These are phyloP conservation scores for Trissolcus basalis DNA, from an alignment of 1,140 invertebrate species.

Conservation along the genomic window DNA sequence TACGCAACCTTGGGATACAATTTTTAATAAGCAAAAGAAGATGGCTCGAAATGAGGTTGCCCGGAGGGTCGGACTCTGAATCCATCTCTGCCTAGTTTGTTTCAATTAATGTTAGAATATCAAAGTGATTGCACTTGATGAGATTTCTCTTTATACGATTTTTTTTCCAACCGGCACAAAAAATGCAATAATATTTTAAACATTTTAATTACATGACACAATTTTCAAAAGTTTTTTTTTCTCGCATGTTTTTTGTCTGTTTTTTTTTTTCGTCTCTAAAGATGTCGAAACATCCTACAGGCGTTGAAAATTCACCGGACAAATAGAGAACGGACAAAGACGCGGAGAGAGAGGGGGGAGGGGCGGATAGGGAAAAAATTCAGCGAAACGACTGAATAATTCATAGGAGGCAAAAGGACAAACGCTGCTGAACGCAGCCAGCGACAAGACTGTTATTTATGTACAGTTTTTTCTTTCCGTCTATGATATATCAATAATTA, in stretches of 20 bases:
- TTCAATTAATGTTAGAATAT: conserved; percentile 16
- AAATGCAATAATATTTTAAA: too few species aligned
- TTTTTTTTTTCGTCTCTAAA: conserved; percentile 5
- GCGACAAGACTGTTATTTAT: conserved; percentile 10
- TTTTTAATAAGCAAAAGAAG: conserved; percentile 17
- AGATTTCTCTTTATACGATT: background rate
- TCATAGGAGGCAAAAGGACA: conserved; percentile 27
- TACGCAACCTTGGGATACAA: conserved; percentile 15
- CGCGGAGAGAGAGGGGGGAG: background rate
- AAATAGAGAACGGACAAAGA: conserved; percentile 6
- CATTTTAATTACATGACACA: too few species aligned
- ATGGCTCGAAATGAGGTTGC: conserved; percentile 11
- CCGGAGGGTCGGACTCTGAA: background rate
- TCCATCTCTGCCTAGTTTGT: conserved; percentile 10
- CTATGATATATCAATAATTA: conserved; percentile 32
- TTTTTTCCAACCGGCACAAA: too few species aligned
- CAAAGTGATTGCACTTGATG: conserved; percentile 15
- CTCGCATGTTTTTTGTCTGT: background rate
- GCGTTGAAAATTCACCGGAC: conserved; percentile 12
- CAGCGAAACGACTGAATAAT: conserved; percentile 44
- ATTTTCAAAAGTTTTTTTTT: too few species aligned
- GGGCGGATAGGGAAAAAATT: conserved; percentile 13
- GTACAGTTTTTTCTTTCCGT: background rate
- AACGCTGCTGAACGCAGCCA: conserved; percentile 2
- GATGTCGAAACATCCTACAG: conserved; percentile 12